Percentiles rank a stretch among this genome's conserved stretches.
Conservation (phyloP, 2,113 vertebrate species). For the Pedetes capensis region DNA sequence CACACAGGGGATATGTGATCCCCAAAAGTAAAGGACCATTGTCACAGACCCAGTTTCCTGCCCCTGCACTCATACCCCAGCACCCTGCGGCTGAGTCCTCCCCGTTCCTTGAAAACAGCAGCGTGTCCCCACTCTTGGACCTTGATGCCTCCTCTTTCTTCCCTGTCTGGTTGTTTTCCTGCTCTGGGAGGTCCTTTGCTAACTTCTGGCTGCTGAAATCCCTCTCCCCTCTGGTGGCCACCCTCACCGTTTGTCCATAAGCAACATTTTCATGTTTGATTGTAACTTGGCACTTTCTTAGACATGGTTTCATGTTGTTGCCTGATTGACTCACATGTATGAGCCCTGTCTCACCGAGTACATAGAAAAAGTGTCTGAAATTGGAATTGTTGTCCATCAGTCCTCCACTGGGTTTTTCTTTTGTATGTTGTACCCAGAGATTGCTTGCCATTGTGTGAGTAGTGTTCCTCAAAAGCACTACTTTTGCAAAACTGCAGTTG, state of each 20-base stretch:
- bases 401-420: not conserved
- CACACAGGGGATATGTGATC: rapidly evolving
- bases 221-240: not conserved
- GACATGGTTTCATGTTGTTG: not conserved
- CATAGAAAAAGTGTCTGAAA: not conserved
- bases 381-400: not conserved
- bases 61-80: rapidly evolving
- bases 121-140: not conserved
- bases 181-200: not conserved
- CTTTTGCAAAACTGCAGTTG: not conserved
- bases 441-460: not conserved
- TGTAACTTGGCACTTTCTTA: not conserved
- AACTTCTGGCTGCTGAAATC: not conserved
- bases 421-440: rapidly evolving
- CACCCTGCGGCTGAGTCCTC: not conserved
- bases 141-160: not conserved
- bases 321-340: not conserved
- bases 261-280: not conserved
- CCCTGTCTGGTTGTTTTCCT: not conserved
- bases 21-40: not conserved
- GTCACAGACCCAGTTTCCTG: rapidly evolving
- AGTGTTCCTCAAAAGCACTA: not conserved
- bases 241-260: not conserved
- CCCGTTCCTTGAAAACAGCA: rapidly evolving
- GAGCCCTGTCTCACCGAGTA: not conserved